Conservation (phyloP, 2,888 invertebrate species). For the Drosophila diplacantha region DNA sequence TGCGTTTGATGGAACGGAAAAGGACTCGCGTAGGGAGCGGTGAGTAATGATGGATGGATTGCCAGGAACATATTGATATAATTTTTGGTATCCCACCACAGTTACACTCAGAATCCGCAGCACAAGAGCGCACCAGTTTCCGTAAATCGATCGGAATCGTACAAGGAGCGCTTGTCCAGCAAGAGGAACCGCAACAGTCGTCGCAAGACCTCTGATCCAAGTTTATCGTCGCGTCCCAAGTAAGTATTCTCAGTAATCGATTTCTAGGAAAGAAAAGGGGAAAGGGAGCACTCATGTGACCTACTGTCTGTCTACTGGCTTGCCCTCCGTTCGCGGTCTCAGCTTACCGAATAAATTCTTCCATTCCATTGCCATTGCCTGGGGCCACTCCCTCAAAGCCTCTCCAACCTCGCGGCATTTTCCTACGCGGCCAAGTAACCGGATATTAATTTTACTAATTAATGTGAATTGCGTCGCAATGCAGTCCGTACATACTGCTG, state of each 20-base stretch:
- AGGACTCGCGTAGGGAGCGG: slow-evolving; percentile 70
- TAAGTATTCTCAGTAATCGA: slow-evolving; percentile 77
- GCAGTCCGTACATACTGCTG: slow-evolving; percentile 19
- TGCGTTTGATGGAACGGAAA: slow-evolving; percentile 74
- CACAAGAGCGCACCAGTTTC: slow-evolving; percentile 78
- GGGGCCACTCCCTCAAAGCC: slow-evolving; percentile 31
- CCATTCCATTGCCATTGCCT: slow-evolving; percentile 28
- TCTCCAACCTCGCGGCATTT: slow-evolving; percentile 22
- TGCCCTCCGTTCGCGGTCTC: slow-evolving; percentile 15
- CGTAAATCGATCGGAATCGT: slow-evolving; percentile 85
- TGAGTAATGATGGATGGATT: slow-evolving; percentile 29
- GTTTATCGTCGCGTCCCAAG: slow-evolving; percentile 83
- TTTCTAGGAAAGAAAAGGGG: background rate
- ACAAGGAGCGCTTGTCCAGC: slow-evolving; percentile 84
- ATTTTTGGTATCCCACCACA: slow-evolving; percentile 17
- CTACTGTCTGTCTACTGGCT: slow-evolving; percentile 3
- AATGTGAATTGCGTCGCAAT: slow-evolving; percentile 41
- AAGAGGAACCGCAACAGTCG: slow-evolving; percentile 83
- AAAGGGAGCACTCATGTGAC: slow-evolving; percentile 9
- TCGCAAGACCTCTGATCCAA: slow-evolving; percentile 89
- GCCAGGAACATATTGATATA: background rate
- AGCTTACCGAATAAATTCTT: slow-evolving; percentile 32
- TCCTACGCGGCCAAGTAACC: slow-evolving; percentile 41
- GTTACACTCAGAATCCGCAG: slow-evolving; percentile 69
- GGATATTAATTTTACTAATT: slow-evolving; percentile 69